Base-by-base conservation (phyloP, 2,888 invertebrate genomes). In the Cremastinae sp. region DNA sequence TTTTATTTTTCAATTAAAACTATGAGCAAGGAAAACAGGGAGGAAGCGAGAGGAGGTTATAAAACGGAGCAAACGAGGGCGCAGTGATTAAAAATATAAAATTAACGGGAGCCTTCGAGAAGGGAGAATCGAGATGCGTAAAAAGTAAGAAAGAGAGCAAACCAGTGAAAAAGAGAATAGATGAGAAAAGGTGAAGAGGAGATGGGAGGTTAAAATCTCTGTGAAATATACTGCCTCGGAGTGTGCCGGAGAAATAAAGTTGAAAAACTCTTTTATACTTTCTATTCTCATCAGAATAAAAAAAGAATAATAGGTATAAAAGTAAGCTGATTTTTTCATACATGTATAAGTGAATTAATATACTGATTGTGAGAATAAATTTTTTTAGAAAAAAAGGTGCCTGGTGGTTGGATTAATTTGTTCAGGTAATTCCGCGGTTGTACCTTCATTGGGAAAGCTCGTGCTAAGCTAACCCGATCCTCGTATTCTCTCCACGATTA, bases 41-140 rank as follows among this genome's bases (percentile, higher is more conserved):
- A 38, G 28, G 45, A 66, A 45, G 14, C 45, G 66, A 28, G 68
- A 43, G 22, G 51, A 58, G 20, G n/a, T 9, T 28, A 34, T 36
- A 38, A 47, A 38, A 16, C 22, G 43, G 43, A 41, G 20, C 61
- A 38, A 56, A 75, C 12, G 68, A 71, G 61, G 47, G 14, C 14
- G 51, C 41, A 45, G 56, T 59, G 56, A 56, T 61, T 66, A 62
- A 66, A 75, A 56, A 68, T 69, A 49, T 18, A 59, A 49, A 69
- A 49, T 16, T 49, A 59, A 49, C n/a, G 49, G 16, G 68, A 49
- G 58, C 28, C 20, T 61, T 14, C n/a, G 14, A 34, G 59, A 14
- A 66, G 38, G 36, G 36, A 34, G 47, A 28, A 53, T 45, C 45
- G 62, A 36, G 36, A 36, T n/a, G 2, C 8, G 14, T 7, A 18